Percentiles rank a stretch among this genome's conserved stretches.
Conservation (phyloP, 2,888 invertebrate genomes). For the Tetramorium bicarinatum region DNA sequence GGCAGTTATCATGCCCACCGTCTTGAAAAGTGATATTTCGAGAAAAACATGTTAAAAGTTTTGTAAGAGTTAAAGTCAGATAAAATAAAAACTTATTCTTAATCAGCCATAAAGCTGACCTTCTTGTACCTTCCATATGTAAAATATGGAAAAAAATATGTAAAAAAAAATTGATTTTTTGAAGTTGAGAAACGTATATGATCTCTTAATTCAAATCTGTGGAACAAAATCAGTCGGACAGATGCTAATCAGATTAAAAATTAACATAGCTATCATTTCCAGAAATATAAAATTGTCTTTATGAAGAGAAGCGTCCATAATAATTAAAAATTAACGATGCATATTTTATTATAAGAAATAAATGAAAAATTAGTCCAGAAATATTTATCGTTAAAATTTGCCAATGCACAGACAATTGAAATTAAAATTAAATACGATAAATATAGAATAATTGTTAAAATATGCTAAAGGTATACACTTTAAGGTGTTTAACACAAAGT, state of each 20-base stretch:
- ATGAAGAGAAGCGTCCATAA: not conserved
- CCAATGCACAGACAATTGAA: not conserved
- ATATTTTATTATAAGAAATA: not conserved
- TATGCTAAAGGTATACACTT: not conserved
- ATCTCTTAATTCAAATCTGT: slow-evolving; percentile 6
- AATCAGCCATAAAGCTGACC: no score
- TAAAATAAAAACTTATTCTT: no score
- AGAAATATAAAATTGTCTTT: slow-evolving; percentile 10
- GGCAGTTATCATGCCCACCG: no score
- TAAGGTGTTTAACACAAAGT: not conserved
- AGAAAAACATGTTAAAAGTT: no score
- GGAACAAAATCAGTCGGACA: not conserved
- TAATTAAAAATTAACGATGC: not conserved
- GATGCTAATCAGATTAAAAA: not conserved
- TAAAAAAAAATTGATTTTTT: no score
- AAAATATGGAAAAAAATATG: no score
- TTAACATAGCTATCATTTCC: not conserved
- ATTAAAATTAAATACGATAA: not conserved
- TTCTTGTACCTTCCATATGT: no score
- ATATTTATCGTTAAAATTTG: not conserved
- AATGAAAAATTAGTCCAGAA: not conserved
- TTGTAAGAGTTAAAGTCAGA: no score
- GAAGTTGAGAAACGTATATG: no score
- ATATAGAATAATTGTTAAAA: not conserved
- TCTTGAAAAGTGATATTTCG: no score